Percentiles rank a stretch among this genome's conserved stretches.
These are phyloP conservation scores for Tupaia chinensis DNA, from an alignment of 2,113 vertebrate genomes.

Conservation along the genomic window DNA sequence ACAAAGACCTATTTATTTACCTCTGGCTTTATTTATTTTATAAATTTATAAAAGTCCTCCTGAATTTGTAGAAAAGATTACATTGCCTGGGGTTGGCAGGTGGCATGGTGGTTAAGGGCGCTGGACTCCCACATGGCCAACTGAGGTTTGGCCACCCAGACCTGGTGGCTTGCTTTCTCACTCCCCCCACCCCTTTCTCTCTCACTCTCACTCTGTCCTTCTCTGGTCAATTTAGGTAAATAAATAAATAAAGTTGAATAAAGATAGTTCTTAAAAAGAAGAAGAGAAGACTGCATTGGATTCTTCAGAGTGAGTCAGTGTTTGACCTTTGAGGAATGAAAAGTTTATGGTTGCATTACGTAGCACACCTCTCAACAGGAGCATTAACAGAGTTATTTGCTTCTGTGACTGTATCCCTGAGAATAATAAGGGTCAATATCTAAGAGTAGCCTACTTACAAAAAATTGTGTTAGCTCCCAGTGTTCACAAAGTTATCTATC, in stretches of 20 bases:
- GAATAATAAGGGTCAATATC: background rate
- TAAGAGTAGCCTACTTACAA: background rate
- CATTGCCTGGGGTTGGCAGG: too few relatives aligned
- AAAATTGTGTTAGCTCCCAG: conserved; percentile 39
- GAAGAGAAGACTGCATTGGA: too few relatives aligned
- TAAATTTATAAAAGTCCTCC: background rate
- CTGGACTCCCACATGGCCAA: too few relatives aligned
- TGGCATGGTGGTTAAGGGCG: too few relatives aligned
- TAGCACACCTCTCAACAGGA: background rate
- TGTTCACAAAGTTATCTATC: background rate
- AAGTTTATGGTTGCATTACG: background rate
- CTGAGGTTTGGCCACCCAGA: too few relatives aligned
- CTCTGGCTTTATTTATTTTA: background rate
- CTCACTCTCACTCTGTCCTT: too few relatives aligned
- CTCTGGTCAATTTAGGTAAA: too few relatives aligned
- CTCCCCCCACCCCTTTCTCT: too few relatives aligned
- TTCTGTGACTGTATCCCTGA: background rate
- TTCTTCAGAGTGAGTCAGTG: background rate
- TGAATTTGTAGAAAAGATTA: background rate
- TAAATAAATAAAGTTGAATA: too few relatives aligned
- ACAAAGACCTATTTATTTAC: background rate
- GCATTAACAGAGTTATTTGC: background rate
- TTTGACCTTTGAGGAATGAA: background rate
- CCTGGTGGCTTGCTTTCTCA: too few relatives aligned
- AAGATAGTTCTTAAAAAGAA: too few relatives aligned